phyloP scores from a whole-genome alignment of 2,888 invertebrate species.

The Cheilosia variabilis region DNA sequence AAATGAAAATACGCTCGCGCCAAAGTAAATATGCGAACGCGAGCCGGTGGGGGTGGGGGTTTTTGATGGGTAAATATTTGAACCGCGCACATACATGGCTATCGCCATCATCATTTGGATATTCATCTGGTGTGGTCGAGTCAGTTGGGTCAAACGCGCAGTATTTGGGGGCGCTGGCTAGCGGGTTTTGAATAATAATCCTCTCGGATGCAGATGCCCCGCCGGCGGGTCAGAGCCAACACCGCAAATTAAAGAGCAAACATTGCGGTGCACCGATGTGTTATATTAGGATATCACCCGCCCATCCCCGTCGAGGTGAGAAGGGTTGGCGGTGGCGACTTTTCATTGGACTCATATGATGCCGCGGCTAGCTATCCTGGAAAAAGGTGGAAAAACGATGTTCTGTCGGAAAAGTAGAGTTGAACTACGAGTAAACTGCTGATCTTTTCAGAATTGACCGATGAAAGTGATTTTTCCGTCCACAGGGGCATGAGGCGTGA shows the following conservation, averaged over 20 bases:
- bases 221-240: slow-evolving; percentile 59
- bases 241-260: slow-evolving; percentile 72
- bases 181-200: slow-evolving; percentile 60
- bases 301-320: slow-evolving; percentile 45
- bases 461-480: slow-evolving; percentile 41
- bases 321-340: slow-evolving; percentile 51
- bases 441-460: slow-evolving; percentile 68
- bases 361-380: background rate
- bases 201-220: slow-evolving; percentile 47
- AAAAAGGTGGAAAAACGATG: background rate
- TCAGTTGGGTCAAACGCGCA: slow-evolving; percentile 12
- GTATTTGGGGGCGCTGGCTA: slow-evolving; percentile 1
- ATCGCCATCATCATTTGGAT: slow-evolving; percentile 42
- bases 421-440: slow-evolving; percentile 51
- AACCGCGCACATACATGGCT: slow-evolving; percentile 58
- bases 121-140: slow-evolving; percentile 51
- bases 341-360: slow-evolving; percentile 32
- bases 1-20: slow-evolving; percentile 66
- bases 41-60: background rate
- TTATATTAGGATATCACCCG: slow-evolving; percentile 72
- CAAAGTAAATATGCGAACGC: slow-evolving; percentile 56
- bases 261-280: slow-evolving; percentile 70
- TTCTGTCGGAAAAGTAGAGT: background rate
- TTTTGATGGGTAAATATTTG: slow-evolving; percentile 55
- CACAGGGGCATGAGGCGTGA: too few relatives aligned